Base-by-base conservation (phyloP, 2,113 vertebrate genomes). In the Cyphomyrus discorhynchus region DNA sequence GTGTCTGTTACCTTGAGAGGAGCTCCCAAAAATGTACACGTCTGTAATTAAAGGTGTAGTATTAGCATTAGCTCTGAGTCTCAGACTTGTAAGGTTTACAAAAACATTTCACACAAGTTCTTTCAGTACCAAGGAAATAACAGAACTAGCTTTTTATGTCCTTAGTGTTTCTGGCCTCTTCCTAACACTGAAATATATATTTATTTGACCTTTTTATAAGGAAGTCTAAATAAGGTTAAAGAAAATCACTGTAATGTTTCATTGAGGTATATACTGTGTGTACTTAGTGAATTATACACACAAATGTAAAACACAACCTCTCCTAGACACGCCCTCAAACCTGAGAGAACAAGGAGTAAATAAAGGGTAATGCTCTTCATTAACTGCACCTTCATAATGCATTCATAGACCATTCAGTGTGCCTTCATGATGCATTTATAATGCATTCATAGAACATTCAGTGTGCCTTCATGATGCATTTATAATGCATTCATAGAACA, bases 381-480 rank as follows among this genome's bases (percentile, higher is more conserved):
- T 70, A 70, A 13, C n/a, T 70, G 62, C n/a, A 31, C 62, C 62
- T 66, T 62, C 19, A 19, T 56, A 21, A 56, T 56, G 53, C 53
- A 56, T 21, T 53, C 17, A 1, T 19, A 53, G 52, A 53, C 19
- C 52, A 53, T 53, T 53, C 52, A 53, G 52, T 5, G 17, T 1
- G 3, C 52, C 52, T 53, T 53, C 52, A 19, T 53, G 15, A 53
- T 21, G 56, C 56, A 7, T 58, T 58, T 58, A 58, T 56, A 35
- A 35, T 66, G 58, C 58, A 66, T 66, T 66, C 58, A 3, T 3
- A 66, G 24, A 66, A 66, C 24, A 66, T 3, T 66, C 24, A 66
- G 0, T n/a, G 24, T 0, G 0, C 58, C 0, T 27, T 66, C 62
- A 11, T 66, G 24, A 66, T 66, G n/a, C 62, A 27, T 0, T 66